Evolutionary conservation across 2,888 invertebrate genomes (phyloP), one percentile per base, ranked within the genome.

Genomic region (Aporophyla nigra): DNA sequence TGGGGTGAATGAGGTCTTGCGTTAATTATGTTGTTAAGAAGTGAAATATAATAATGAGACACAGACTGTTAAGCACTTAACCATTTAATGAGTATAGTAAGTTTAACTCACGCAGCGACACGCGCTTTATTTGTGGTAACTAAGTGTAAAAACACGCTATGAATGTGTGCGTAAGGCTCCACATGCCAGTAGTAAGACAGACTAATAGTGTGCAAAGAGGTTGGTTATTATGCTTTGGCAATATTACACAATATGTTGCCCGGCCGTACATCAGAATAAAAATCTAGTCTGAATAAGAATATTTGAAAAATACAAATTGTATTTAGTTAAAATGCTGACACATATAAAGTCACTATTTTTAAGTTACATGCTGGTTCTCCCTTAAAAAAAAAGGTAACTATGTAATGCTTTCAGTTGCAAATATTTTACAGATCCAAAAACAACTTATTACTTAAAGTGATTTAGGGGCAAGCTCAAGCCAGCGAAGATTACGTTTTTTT

Each of bases 401-500:
- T n/a, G 43, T 1, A 4, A n/a, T 27, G 27, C 0, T 43, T 43
- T 53, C n/a, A n/a, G 43, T 61, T n/a, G 3, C n/a, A n/a, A n/a
- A 40, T 59, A 72, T 27, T 72, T 3, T 69, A 43, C n/a, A 71
- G 33, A 71, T 56, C 21, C 7, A 58, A 73, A 33, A 66, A 21
- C 3, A 33, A 49, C 6, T 49, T 6, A 33, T 9, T 68, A 12
- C 43, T 54, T 24, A 19, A 33, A 56, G 1, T 14, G 2, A 19
- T 24, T 40, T 7, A 40, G 40, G 40, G 5, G 40, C 7, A 40
- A 40, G 40, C 40, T 40, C 40, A 5, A 40, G 5, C 40, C 40
- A 40, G 43, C 43, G 43, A 43, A 43, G 10, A 43, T 43, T 9
- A 9, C 7, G 43, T 43, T 43, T 43, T n/a, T 9, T 43, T 43